phyloP scores from a whole-genome alignment of 2,113 vertebrate genomes.

The Gobius niger region DNA sequence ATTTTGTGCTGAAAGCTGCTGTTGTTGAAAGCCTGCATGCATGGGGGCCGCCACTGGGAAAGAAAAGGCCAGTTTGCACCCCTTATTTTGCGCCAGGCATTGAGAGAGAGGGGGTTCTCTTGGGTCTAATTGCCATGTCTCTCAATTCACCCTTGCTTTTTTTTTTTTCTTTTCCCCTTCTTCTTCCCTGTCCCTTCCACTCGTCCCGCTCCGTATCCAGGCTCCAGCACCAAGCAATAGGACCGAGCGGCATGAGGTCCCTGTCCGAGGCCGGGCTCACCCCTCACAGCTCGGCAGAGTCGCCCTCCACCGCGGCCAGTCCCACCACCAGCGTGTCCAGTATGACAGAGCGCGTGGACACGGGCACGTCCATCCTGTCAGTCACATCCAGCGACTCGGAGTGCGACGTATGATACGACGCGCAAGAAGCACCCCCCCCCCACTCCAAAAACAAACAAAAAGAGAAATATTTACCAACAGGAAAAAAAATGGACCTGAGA shows the following conservation, averaged over 20 bases:
- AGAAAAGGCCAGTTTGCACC: constrained; percentile 66
- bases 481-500: constrained; percentile 82
- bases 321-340: constrained; percentile 98
- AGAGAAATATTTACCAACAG: constrained; percentile 80
- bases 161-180: background rate
- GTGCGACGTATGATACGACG: constrained; percentile 98
- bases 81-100: constrained; percentile 68
- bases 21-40: constrained; percentile 72
- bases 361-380: constrained; percentile 96
- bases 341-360: constrained; percentile 94
- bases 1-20: constrained; percentile 69
- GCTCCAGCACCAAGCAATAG: constrained; percentile 98
- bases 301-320: constrained; percentile 95
- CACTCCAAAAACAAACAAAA: constrained; percentile 73
- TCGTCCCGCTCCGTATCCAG: constrained; percentile 72
- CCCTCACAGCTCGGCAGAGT: constrained; percentile 96
- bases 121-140: constrained; percentile 74
- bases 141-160: constrained; percentile 39
- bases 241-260: constrained; percentile 95
- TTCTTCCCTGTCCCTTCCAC: constrained; percentile 11
- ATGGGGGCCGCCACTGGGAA: constrained; percentile 65
- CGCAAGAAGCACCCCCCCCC: constrained; percentile 35
- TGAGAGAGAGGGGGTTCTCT: constrained; percentile 60
- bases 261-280: constrained; percentile 95
- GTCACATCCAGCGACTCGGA: constrained; percentile 99